A percentile compares a stretch with the other conserved stretches of the same genome.
Conservation (phyloP, 2,888 invertebrate genomes). For the Leptopilina drosophilae region DNA sequence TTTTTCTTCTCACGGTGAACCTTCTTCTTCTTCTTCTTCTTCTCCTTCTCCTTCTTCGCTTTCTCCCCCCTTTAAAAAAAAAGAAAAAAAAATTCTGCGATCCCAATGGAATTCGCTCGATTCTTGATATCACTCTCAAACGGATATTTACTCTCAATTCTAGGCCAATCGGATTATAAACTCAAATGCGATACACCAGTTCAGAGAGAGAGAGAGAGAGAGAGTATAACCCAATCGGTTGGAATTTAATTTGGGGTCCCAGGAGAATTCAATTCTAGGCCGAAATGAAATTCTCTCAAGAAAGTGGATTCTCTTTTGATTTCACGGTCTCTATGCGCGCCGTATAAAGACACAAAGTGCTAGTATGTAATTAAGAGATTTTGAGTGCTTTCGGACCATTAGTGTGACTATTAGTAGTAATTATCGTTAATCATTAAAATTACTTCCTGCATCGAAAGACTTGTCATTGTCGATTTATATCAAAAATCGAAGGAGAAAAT, state of each 20-base stretch:
- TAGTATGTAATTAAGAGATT: background rate
- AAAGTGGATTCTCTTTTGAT: slow-evolving; percentile 13
- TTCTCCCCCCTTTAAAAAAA: background rate
- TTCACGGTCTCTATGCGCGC: no score
- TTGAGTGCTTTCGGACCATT: background rate
- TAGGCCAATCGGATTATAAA: slow-evolving; percentile 30
- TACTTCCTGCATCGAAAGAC: background rate
- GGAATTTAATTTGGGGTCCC: slow-evolving; percentile 28
- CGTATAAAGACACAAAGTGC: no score
- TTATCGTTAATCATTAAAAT: slow-evolving; percentile 14
- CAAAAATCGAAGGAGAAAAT: background rate
- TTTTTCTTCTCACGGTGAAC: slow-evolving; percentile 48
- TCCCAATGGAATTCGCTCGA: slow-evolving; percentile 33
- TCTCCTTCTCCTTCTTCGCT: background rate
- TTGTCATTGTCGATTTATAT: background rate
- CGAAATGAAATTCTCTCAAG: slow-evolving; percentile 2
- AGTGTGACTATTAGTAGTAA: background rate
- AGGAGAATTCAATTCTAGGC: slow-evolving; percentile 1
- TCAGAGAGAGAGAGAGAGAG: no score
- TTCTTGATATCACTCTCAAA: slow-evolving; percentile 27
- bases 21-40: slow-evolving; percentile 18
- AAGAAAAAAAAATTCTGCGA: slow-evolving; percentile 11
- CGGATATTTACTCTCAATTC: slow-evolving; percentile 32
- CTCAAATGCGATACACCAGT: slow-evolving; percentile 6
- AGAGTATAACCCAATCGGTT: background rate